These are phyloP conservation scores for Shargacucullia verbasci DNA, from an alignment of 2,888 invertebrate species.

Conservation along the genomic window DNA sequence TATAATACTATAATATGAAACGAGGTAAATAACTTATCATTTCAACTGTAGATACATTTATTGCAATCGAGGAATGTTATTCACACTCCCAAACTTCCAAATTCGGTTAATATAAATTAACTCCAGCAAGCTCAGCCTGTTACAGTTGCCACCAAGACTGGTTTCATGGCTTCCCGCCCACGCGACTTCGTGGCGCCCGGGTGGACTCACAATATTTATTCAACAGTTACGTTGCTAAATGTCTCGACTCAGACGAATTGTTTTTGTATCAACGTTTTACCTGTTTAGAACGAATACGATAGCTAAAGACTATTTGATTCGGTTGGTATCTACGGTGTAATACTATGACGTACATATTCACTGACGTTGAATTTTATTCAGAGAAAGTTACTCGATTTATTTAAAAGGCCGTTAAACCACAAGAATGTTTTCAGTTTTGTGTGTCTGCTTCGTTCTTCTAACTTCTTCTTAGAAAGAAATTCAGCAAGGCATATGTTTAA, in stretches of 20 bases:
- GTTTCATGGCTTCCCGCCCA: conserved; percentile 88
- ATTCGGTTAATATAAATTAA: conserved; percentile 31
- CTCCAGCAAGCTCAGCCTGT: conserved; percentile 56
- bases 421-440: too few species aligned
- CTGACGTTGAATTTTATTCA: too few species aligned
- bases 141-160: conserved; percentile 78
- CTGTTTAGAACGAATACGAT: neutral
- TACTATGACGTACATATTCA: too few species aligned
- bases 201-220: conserved; percentile 74
- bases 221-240: conserved; percentile 73
- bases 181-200: conserved; percentile 86
- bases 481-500: too few species aligned
- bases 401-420: too few species aligned
- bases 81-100: conserved; percentile 11
- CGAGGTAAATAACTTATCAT: conserved; percentile 36
- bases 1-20: conserved; percentile 11
- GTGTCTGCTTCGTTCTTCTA: too few species aligned
- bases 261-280: neutral
- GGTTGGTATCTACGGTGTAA: too few species aligned
- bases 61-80: conserved; percentile 2
- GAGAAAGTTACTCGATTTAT: too few species aligned
- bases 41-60: conserved; percentile 26
- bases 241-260: conserved; percentile 2
- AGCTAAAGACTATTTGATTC: too few species aligned
- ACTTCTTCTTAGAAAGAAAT: too few species aligned